Percentiles rank a stretch among this genome's conserved stretches.
Conservation (phyloP, 2,888 invertebrate species). For the Sclerodermus sp. region DNA sequence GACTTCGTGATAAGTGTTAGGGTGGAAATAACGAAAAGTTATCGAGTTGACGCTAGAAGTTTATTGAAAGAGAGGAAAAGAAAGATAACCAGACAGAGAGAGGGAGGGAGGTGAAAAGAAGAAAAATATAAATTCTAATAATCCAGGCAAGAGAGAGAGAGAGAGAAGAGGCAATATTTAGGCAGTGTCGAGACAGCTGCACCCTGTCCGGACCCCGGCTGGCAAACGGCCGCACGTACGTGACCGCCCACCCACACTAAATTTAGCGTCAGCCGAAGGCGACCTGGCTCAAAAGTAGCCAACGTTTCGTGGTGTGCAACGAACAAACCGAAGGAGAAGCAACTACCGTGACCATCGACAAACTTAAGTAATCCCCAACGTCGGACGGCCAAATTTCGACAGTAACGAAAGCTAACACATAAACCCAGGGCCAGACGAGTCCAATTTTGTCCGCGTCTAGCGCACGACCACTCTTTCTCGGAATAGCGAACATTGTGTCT, state of each 20-base stretch:
- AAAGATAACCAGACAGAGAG: constrained; percentile 9
- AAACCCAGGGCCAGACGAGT: too few relatives aligned
- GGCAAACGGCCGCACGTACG: constrained; percentile 45
- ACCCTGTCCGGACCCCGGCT: constrained; percentile 38
- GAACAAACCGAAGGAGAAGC: too few relatives aligned
- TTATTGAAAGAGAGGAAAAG: not conserved
- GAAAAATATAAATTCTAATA: not conserved
- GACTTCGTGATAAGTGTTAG: too few relatives aligned
- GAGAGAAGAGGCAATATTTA: constrained; percentile 23
- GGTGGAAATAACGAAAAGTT: too few relatives aligned
- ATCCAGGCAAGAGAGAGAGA: not conserved
- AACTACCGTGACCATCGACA: too few relatives aligned
- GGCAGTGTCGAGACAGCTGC: constrained; percentile 37
- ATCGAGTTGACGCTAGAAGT: too few relatives aligned
- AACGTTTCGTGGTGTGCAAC: constrained; percentile 4
- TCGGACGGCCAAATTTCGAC: too few relatives aligned
- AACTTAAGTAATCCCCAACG: too few relatives aligned
- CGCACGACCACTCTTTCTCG: too few relatives aligned
- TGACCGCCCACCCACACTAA: constrained; percentile 50
- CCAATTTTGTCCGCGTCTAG: too few relatives aligned
- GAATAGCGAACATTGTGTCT: too few relatives aligned
- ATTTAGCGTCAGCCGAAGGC: constrained; percentile 39
- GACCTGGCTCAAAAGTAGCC: constrained; percentile 20
- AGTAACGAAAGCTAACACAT: too few relatives aligned
- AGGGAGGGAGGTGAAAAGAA: not conserved